Evolutionary conservation across 2,797 vertebrate species (phyloP).

Genomic region (Coracias cyanogaster): DNA sequence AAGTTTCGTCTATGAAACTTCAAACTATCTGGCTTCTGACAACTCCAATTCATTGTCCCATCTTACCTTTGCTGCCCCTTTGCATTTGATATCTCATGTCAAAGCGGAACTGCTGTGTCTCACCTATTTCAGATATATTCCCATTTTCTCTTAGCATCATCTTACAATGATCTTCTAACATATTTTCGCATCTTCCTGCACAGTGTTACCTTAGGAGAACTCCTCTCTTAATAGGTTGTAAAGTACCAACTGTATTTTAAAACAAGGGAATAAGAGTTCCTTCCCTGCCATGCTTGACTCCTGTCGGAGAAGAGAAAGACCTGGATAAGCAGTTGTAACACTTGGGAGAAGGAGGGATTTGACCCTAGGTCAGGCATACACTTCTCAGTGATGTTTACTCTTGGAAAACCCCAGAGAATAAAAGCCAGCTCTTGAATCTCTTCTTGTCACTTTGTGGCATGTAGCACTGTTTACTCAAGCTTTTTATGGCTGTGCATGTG

Average conservation of each 20-base stretch:
- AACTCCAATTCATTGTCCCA: neutral
- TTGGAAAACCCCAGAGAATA: neutral
- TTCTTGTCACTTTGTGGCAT: neutral
- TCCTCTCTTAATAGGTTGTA: accelerated
- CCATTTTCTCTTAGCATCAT: neutral
- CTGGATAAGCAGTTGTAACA: neutral
- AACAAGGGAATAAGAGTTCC: neutral
- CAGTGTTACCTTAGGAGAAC: neutral
- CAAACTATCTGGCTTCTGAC: neutral
- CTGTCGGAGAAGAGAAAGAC: neutral
- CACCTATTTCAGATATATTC: neutral
- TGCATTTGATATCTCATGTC: neutral
- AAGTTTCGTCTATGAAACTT: neutral
- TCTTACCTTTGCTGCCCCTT: neutral
- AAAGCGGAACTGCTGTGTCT: neutral
- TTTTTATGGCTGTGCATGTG: neutral
- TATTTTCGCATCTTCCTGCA: neutral
- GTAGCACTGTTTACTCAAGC: conserved; percentile 6
- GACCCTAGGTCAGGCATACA: neutral
- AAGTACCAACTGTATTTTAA: neutral
- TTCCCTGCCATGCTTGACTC: neutral
- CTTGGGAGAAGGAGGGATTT: neutral
- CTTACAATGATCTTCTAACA: neutral
- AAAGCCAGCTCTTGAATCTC: neutral
- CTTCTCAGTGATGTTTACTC: neutral